Evolutionary conservation across 2,797 vertebrate species (phyloP), one percentile per base, ranked within the genome.

Genomic region (Todus mexicanus): DNA sequence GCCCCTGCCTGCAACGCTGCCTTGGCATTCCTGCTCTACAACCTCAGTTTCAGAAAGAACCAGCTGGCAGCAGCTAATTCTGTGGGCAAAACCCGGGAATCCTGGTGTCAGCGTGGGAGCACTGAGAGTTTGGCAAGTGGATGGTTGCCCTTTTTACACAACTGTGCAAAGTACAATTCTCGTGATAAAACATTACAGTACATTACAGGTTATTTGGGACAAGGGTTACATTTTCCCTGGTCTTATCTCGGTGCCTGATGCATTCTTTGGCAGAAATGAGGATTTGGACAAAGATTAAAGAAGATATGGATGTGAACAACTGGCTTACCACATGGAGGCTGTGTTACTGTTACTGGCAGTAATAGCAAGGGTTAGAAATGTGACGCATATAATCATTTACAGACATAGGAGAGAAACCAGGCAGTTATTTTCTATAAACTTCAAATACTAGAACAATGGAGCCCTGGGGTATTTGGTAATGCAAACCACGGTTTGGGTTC

Each of bases 281-380:
- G 70, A 91, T 94, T 73, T 95, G 93, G 89, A 87, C 56, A 81
- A 95, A 91, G 82, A 95, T 96, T 95, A 95, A 95, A 95, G 64
- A 72, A 72, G 38, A 70, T 43, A 79, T 0, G 11, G 79, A 89
- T 75, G 26, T 56, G 84, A 96, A 83, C 61, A 92, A 92, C 37
- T 66, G 48, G 12, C 37, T 93, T 90, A 92, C 82, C 56, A 76
- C 60, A 56, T 22, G 60, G 71, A 90, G 68, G 22, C 23, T 79
- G 42, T 63, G 75, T 71, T 84, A 51, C 59, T 75, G 63, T 87
- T 92, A 66, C 68, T 76, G 70, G 61, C 66, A 87, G 51, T 18
- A 60, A 63, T 45, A 72, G 45, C 63, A 89, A 72, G 56, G 48
- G 47, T 81, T 89, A 92, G 73, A 92, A 90, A 90, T 85, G 43